These are phyloP conservation scores for Toxostoma redivivum DNA, from an alignment of 2,113 vertebrate species.

Conservation along the genomic window DNA sequence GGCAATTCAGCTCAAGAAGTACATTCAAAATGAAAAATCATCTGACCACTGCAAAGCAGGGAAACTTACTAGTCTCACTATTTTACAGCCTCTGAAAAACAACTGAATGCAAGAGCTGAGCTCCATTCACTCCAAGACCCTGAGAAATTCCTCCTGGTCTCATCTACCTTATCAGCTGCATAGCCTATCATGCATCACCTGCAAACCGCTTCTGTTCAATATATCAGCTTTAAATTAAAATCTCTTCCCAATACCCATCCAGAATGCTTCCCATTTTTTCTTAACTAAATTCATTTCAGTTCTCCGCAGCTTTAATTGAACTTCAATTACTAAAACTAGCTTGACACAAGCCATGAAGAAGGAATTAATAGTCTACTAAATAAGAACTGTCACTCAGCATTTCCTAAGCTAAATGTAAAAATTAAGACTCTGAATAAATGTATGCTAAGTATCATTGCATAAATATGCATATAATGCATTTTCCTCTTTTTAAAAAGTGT, in stretches of 20 bases:
- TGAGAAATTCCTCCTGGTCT: neutral
- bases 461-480: constrained; percentile 58
- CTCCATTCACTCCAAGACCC: neutral
- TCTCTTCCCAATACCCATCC: neutral
- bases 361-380: constrained; percentile 57
- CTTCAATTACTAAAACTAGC: constrained; percentile 54
- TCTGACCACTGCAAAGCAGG: neutral
- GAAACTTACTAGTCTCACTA: neutral
- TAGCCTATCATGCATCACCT: neutral
- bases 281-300: constrained; percentile 25
- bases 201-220: neutral
- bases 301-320: constrained; percentile 36
- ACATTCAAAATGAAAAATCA: neutral
- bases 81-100: neutral
- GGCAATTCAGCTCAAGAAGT: neutral
- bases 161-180: neutral
- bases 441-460: constrained; percentile 47
- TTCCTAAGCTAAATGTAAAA: constrained; percentile 56
- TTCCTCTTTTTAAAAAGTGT: neutral
- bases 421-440: constrained; percentile 61
- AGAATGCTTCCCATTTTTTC: neutral
- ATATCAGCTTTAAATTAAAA: neutral
- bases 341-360: constrained; percentile 44
- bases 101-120: neutral
- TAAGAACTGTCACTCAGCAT: constrained; percentile 60